These are phyloP conservation scores for Brenthis daphne DNA, from an alignment of 2,888 invertebrate species.

Conservation along the genomic window DNA sequence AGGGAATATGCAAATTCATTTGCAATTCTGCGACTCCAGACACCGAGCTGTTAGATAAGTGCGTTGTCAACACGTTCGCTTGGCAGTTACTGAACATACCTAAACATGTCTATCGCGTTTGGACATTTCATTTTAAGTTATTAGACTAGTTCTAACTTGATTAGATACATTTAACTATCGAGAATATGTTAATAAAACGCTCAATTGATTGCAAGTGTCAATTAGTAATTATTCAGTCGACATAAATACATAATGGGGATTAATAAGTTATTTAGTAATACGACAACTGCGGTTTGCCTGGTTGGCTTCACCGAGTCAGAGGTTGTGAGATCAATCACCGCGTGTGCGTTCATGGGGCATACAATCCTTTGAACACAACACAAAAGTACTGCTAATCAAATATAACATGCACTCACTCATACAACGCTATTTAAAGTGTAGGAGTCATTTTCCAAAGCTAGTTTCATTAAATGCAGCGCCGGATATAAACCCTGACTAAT, in stretches of 20 bases:
- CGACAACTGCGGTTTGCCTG: no score
- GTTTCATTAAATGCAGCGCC: background rate
- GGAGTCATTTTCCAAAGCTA: constrained; percentile 5
- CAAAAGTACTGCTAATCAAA: no score
- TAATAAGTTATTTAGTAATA: no score
- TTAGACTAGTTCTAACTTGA: background rate
- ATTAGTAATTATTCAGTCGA: no score
- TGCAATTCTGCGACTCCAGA: constrained; percentile 59
- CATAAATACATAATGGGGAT: no score
- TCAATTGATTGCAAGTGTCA: no score
- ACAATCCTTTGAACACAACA: no score
- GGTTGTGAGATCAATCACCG: constrained; percentile 10
- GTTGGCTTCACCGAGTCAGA: background rate
- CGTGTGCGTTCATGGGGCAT: background rate
- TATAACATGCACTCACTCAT: no score
- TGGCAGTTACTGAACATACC: constrained; percentile 36
- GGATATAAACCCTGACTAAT: constrained; percentile 23
- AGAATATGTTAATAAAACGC: no score
- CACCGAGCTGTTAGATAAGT: constrained; percentile 44
- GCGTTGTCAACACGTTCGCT: constrained; percentile 55
- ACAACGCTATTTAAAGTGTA: background rate
- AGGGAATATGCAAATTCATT: constrained; percentile 69
- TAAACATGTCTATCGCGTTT: constrained; percentile 1
- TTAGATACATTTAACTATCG: background rate
- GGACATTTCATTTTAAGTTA: constrained; percentile 6